Conservation (phyloP, 2,797 vertebrate species). For the Phataginus tricuspis region DNA sequence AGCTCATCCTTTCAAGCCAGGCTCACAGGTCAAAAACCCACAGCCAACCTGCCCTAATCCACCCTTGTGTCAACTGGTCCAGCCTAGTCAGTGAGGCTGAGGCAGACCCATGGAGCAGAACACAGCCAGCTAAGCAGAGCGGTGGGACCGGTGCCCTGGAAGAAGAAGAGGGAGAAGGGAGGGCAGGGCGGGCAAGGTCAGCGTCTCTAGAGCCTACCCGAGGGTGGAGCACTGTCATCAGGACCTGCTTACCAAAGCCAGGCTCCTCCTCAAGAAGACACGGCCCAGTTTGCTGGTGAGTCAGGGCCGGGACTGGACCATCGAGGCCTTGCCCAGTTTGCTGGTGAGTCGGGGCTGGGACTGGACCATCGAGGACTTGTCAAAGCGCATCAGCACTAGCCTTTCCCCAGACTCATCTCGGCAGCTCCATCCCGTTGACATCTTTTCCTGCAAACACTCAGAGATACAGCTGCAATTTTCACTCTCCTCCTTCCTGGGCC, state of each 20-base stretch:
- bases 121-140: not conserved
- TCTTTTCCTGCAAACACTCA: not conserved
- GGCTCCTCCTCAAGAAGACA: not conserved
- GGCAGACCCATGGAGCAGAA: not conserved
- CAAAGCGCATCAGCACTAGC: too few species aligned
- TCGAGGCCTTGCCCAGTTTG: too few species aligned
- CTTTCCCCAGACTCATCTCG: not conserved
- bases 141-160: fast-evolving
- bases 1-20: not conserved
- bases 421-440: not conserved
- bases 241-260: not conserved
- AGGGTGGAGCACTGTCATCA: fast-evolving
- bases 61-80: too few species aligned
- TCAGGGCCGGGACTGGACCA: too few species aligned
- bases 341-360: fast-evolving
- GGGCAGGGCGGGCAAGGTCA: not conserved
- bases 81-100: not conserved
- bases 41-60: not conserved
- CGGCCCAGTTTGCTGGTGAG: too few species aligned
- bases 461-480: not conserved
- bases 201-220: not conserved
- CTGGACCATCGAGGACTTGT: too few species aligned
- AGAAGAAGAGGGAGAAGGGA: not conserved
- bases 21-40: not conserved
- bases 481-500: not conserved